Evolutionary conservation across 2,113 vertebrate species (phyloP), one percentile per base, ranked within the genome.

Genomic region (Tyrannus savana): DNA sequence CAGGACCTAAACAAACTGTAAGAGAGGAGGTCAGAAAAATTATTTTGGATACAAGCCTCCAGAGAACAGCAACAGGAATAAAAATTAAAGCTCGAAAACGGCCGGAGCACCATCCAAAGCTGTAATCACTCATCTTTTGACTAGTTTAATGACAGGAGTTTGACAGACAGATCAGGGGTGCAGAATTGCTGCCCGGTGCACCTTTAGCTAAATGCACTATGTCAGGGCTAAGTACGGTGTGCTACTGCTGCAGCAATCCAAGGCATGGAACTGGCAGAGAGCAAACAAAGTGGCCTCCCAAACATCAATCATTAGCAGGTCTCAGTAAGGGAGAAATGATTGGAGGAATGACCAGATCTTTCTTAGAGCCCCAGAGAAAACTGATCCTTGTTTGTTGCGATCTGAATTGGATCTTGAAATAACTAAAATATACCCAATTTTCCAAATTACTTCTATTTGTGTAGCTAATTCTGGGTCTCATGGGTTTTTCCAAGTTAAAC

Each of bases 141-240:
- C 39, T 60, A 47, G 6, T 66, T 71, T 78, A 84, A 72, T 2
- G 13, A 15, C 1, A 84, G 37, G 37, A 7, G 13, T 41, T 46
- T 71, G 63, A 52, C 28, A 63, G 81, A 42, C 5, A 33, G 21
- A 49, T 41, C 0, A 12, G 0, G 1, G 39, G 18, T 0, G 1
- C 16, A 47, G 39, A 28, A 21, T 31, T 59, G 55, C 44, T 79
- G 44, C 60, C 55, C 31, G 8, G 25, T 14, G 39, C 39, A 56
- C 35, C 37, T 41, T 55, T 30, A 80, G 58, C 42, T 62, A 53
- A 87, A 58, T 0, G 0, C 31, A 0, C 6, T 4, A 5, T 19
- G 16, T 27, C 47, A n/a, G 47, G n/a, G 31, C 42, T 71, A 18
- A 15, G 47, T 28, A 7, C 0, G 1, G 23, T 0, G 0, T 22